phyloP scores from a whole-genome alignment of 1,140 invertebrate species.

The Drosophila biarmipes region DNA sequence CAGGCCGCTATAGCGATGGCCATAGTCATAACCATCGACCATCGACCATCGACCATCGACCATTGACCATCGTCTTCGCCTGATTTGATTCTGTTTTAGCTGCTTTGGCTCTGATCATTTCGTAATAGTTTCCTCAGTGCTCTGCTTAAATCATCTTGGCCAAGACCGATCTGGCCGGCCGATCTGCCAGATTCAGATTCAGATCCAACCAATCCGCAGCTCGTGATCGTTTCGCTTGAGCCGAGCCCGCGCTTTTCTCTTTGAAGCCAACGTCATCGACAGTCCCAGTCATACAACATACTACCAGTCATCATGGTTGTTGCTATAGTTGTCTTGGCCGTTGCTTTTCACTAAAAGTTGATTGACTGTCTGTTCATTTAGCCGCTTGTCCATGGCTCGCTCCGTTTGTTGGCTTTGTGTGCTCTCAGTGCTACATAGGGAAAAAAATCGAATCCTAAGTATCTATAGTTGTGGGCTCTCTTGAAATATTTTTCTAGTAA shows the following conservation, averaged over 20 bases:
- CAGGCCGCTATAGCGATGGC: slow-evolving; percentile 20
- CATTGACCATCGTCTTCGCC: slow-evolving; percentile 47
- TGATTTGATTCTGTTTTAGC: slow-evolving; percentile 77
- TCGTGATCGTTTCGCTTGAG: slow-evolving; percentile 51
- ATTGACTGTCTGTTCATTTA: slow-evolving; percentile 82
- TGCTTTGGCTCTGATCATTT: slow-evolving; percentile 72
- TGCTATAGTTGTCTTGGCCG: slow-evolving; percentile 43
- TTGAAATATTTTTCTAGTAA: no score
- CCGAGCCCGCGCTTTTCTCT: slow-evolving; percentile 68
- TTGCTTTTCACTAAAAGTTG: slow-evolving; percentile 76
- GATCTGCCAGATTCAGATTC: background rate
- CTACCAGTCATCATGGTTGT: slow-evolving; percentile 32
- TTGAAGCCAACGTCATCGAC: slow-evolving; percentile 65
- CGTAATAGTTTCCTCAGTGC: slow-evolving; percentile 77
- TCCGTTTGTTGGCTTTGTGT: slow-evolving; percentile 71
- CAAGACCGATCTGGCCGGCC: slow-evolving; percentile 7
- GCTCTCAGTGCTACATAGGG: slow-evolving; percentile 15
- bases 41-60: slow-evolving; percentile 20
- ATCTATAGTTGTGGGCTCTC: no score
- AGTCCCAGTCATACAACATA: slow-evolving; percentile 34
- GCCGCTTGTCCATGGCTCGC: slow-evolving; percentile 68
- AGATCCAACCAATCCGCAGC: slow-evolving; percentile 18
- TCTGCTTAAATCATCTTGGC: slow-evolving; percentile 74
- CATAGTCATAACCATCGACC: background rate
- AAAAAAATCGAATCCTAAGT: background rate